phyloP scores from a whole-genome alignment of 2,113 vertebrate species.

The Saimiri boliviensis region DNA sequence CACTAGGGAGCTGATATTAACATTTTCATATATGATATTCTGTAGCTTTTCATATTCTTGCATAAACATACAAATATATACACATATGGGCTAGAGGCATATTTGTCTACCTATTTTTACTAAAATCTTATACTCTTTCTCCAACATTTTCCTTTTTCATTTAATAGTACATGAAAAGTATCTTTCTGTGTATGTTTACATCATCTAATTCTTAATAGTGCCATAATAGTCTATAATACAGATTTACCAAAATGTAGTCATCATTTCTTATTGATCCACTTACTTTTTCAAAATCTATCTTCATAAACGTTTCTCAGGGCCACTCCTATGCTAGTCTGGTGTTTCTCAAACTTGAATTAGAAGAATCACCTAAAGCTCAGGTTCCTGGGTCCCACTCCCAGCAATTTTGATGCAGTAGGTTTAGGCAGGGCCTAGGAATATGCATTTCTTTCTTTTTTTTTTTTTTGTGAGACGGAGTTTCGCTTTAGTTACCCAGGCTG shows the following conservation, averaged over 20 bases:
- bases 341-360: not conserved
- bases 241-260: not conserved
- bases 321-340: not conserved
- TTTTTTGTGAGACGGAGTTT: too few relatives aligned
- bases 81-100: not conserved
- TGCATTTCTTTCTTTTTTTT: too few relatives aligned
- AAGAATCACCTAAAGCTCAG: not conserved
- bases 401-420: not conserved
- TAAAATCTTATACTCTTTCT: not conserved
- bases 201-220: constrained; percentile 11
- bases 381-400: not conserved
- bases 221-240: not conserved
- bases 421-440: not conserved
- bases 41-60: not conserved
- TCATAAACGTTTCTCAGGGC: not conserved
- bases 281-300: not conserved
- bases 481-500: too few relatives aligned
- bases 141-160: not conserved
- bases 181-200: not conserved
- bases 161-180: not conserved
- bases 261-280: not conserved
- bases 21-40: not conserved
- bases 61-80: not conserved
- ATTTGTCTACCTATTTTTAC: not conserved
- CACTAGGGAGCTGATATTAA: not conserved